Conservation (phyloP, 2,797 vertebrate species). For the Rachycentron canadum region DNA sequence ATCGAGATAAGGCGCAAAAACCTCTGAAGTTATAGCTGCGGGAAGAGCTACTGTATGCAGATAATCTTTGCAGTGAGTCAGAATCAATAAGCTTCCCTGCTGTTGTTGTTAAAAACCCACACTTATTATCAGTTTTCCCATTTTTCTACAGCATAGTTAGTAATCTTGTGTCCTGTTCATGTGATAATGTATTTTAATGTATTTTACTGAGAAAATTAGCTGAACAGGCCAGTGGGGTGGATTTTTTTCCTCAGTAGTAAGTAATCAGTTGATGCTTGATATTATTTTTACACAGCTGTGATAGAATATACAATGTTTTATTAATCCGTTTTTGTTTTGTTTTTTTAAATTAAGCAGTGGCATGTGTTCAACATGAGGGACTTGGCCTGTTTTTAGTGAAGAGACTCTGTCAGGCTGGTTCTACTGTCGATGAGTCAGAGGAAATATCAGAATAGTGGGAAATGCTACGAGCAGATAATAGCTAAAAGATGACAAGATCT, state of each 20-base stretch:
- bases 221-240: background rate
- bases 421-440: slow-evolving; percentile 26
- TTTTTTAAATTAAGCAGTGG: too few species aligned
- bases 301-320: background rate
- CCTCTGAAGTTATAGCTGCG: slow-evolving; percentile 2
- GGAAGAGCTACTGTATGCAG: background rate
- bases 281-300: background rate
- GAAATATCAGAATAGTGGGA: slow-evolving; percentile 1
- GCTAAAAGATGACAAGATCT: background rate
- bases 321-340: too few species aligned
- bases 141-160: background rate
- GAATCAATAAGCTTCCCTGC: background rate
- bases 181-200: slow-evolving; percentile 1
- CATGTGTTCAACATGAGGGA: slow-evolving; percentile 25
- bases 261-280: slow-evolving; percentile 1
- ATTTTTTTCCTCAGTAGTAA: background rate
- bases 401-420: background rate
- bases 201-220: slow-evolving; percentile 12
- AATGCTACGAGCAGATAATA: background rate
- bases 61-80: background rate
- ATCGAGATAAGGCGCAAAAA: background rate
- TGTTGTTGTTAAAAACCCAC: background rate
- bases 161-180: background rate
- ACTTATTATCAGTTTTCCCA: background rate
- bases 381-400: slow-evolving; percentile 7